These are phyloP conservation scores for Syndactyla subalaris DNA, from an alignment of 2,797 vertebrate species.

Conservation along the genomic window DNA sequence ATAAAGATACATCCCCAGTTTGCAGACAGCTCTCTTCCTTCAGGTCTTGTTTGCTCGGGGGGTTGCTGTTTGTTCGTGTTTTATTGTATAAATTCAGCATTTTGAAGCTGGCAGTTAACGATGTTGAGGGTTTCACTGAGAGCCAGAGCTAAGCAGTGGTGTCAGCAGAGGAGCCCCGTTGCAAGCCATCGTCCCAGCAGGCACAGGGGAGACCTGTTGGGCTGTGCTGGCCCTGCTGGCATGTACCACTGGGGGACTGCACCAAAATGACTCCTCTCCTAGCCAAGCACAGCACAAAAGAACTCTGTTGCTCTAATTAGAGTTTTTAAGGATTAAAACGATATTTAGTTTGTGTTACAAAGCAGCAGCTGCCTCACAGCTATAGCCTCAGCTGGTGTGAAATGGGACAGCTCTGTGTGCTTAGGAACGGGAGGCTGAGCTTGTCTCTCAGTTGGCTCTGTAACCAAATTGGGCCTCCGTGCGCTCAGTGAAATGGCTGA, in stretches of 20 bases:
- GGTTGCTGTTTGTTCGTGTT: neutral
- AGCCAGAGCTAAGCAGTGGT: neutral
- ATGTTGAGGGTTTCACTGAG: neutral
- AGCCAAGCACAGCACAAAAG: neutral
- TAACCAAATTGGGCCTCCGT: neutral
- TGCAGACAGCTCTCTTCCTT: neutral
- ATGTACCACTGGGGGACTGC: rapidly evolving
- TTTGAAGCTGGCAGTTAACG: constrained; percentile 11
- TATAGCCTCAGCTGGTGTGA: neutral
- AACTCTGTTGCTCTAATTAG: neutral
- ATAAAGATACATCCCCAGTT: neutral
- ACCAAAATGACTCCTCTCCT: neutral
- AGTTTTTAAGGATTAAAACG: neutral
- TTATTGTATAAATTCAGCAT: constrained; percentile 23
- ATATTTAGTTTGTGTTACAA: neutral
- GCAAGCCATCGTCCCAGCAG: neutral
- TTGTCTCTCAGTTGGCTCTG: neutral
- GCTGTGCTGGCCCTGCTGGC: neutral
- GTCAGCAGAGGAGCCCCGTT: neutral
- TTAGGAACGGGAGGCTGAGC: neutral
- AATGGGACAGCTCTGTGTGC: neutral
- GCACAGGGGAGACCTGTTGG: rapidly evolving
- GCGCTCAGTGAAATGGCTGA: neutral
- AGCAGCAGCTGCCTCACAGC: neutral
- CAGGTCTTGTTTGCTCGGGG: neutral